A percentile compares a stretch with the other conserved stretches of the same genome.
phyloP scores from a whole-genome alignment of 2,888 invertebrate species.

The Diachrysia chrysitis region DNA sequence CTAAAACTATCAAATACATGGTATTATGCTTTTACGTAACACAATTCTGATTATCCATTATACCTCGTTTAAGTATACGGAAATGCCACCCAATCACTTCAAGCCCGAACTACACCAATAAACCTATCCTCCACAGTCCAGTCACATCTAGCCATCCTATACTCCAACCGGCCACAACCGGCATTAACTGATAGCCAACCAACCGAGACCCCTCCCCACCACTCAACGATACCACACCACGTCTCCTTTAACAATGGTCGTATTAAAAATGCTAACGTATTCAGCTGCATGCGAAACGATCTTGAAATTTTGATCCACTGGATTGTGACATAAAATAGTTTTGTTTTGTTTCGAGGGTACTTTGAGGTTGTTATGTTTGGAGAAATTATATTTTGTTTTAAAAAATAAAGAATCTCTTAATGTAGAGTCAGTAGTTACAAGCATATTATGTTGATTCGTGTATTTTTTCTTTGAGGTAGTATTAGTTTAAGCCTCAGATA shows the following conservation, averaged over 20 bases:
- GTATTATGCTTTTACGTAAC: no score
- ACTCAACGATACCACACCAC: slow-evolving; percentile 21
- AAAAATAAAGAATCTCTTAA: no score
- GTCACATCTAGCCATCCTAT: slow-evolving; percentile 55
- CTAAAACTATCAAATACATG: no score
- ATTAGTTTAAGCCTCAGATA: no score
- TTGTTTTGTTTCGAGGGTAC: slow-evolving; percentile 21
- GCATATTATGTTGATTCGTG: no score
- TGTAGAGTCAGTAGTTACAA: no score
- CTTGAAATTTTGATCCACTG: slow-evolving; percentile 71
- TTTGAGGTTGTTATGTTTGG: neutral
- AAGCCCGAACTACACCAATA: neutral
- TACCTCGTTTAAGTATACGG: no score
- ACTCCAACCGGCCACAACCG: slow-evolving; percentile 56
- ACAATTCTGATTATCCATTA: no score
- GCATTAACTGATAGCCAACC: slow-evolving; percentile 68
- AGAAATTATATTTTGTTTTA: neutral
- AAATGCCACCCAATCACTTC: no score
- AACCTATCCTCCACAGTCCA: neutral
- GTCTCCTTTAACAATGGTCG: slow-evolving; percentile 63
- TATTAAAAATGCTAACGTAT: slow-evolving; percentile 76
- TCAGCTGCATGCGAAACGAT: slow-evolving; percentile 67
- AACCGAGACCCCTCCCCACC: slow-evolving; percentile 55
- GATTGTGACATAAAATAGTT: slow-evolving; percentile 47
- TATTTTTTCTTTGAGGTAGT: no score